Percentiles rank a stretch among this genome's conserved stretches.
Conservation (phyloP, 2,797 vertebrate genomes). For the Chelon labrosus region DNA sequence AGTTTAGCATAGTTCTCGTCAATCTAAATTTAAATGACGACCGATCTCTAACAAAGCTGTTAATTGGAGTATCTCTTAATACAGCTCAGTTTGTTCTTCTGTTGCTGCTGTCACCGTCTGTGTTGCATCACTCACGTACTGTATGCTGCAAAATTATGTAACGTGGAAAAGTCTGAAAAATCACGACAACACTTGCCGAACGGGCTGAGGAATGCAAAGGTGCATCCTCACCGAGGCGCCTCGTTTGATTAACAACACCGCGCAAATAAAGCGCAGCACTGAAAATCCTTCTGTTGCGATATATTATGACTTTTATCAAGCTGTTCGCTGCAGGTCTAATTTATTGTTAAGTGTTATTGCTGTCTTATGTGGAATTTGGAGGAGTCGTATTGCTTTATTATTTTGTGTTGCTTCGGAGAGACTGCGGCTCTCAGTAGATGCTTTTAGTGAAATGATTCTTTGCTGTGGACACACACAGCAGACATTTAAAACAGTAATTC, state of each 20-base stretch:
- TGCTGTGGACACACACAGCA: conserved; percentile 49
- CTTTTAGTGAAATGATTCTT: conserved; percentile 53
- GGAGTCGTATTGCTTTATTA: conserved; percentile 40
- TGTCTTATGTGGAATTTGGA: conserved; percentile 26
- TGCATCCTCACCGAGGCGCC: neutral
- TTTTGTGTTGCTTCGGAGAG: conserved; percentile 46
- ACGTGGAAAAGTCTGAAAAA: conserved; percentile 20
- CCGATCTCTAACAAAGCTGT: conserved; percentile 5
- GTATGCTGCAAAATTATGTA: conserved; percentile 49
- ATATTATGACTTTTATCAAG: conserved; percentile 27
- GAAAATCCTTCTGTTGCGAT: neutral
- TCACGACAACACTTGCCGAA: conserved; percentile 7
- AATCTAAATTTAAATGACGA: neutral
- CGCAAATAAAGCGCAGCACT: neutral
- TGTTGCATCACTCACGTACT: conserved; percentile 56
- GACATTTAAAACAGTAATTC: conserved; percentile 61
- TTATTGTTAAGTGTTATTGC: conserved; percentile 5
- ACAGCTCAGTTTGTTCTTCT: conserved; percentile 22
- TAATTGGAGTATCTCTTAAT: conserved; percentile 14
- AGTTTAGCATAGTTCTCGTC: neutral
- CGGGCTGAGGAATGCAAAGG: neutral
- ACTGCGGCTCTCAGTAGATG: conserved; percentile 36
- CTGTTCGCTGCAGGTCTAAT: conserved; percentile 22
- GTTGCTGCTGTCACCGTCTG: conserved; percentile 51
- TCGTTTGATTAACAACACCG: neutral